Percentiles rank a stretch among this genome's conserved stretches.
These are phyloP conservation scores for Pristiophorus japonicus DNA, from an alignment of 2,113 vertebrate species.

Conservation along the genomic window DNA sequence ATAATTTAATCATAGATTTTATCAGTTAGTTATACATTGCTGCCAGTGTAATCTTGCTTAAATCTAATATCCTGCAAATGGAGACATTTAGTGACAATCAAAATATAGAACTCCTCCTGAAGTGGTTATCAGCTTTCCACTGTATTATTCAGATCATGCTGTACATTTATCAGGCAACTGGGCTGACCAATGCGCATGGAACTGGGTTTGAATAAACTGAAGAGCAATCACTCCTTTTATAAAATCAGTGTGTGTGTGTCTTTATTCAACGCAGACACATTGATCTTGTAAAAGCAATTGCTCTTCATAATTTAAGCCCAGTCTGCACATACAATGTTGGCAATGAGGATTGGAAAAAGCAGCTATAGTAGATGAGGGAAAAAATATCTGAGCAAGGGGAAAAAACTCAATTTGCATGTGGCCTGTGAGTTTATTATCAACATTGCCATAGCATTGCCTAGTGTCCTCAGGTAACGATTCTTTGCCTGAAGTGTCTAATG, in stretches of 20 bases:
- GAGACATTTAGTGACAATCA: not conserved
- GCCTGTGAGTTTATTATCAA: not conserved
- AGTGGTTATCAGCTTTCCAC: not conserved
- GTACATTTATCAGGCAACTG: not conserved
- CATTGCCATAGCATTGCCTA: not conserved
- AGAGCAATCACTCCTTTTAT: not conserved
- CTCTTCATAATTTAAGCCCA: not conserved
- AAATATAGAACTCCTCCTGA: not conserved
- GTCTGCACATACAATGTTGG: not conserved
- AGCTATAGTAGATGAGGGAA: not conserved
- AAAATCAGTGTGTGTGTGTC: not conserved
- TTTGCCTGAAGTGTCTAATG: not conserved
- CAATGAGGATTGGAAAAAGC: not conserved
- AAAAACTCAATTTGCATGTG: not conserved
- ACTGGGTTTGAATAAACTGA: not conserved
- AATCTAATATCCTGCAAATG: not conserved
- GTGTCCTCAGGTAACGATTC: not conserved
- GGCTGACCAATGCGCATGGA: not conserved
- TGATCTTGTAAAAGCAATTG: conserved; percentile 1
- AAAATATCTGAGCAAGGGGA: not conserved
- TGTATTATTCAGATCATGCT: not conserved
- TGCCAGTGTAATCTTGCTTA: not conserved
- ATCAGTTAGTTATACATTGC: not conserved
- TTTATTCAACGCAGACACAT: not conserved
- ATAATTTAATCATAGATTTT: not conserved